phyloP scores from a whole-genome alignment of 2,113 vertebrate species.

The Sphyrna mokarran region DNA sequence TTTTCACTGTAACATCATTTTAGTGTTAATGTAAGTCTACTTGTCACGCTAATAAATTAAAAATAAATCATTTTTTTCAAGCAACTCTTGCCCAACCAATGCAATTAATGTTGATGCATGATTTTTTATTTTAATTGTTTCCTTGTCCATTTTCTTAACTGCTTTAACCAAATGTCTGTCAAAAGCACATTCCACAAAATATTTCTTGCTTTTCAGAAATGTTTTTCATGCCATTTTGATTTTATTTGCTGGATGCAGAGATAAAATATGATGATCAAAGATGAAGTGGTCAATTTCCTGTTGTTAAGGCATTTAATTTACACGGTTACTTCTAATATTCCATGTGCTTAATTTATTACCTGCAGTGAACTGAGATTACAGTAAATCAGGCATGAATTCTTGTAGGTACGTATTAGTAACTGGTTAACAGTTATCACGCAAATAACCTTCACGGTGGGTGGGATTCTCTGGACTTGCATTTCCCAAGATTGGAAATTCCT shows the following conservation, averaged over 20 bases:
- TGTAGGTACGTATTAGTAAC: neutral
- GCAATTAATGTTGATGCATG: neutral
- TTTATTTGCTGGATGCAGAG: neutral
- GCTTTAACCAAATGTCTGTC: neutral
- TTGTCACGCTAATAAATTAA: too few relatives aligned
- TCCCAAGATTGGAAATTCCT: too few relatives aligned
- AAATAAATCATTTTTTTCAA: neutral
- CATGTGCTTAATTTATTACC: neutral
- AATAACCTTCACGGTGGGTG: neutral
- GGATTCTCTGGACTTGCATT: too few relatives aligned
- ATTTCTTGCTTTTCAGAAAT: neutral
- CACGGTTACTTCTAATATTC: constrained; percentile 9
- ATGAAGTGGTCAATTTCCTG: neutral
- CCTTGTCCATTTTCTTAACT: neutral
- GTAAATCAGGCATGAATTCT: neutral
- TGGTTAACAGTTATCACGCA: neutral
- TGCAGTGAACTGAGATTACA: neutral
- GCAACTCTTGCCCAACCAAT: neutral
- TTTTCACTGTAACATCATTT: too few relatives aligned
- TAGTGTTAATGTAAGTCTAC: too few relatives aligned
- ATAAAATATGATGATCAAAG: neutral
- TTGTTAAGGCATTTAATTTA: constrained; percentile 15
- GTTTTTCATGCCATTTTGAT: constrained; percentile 14
- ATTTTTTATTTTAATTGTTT: neutral
- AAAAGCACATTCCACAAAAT: neutral